Evolutionary conservation across 1,140 invertebrate species (phyloP).

Genomic region (Linepithema humile): DNA sequence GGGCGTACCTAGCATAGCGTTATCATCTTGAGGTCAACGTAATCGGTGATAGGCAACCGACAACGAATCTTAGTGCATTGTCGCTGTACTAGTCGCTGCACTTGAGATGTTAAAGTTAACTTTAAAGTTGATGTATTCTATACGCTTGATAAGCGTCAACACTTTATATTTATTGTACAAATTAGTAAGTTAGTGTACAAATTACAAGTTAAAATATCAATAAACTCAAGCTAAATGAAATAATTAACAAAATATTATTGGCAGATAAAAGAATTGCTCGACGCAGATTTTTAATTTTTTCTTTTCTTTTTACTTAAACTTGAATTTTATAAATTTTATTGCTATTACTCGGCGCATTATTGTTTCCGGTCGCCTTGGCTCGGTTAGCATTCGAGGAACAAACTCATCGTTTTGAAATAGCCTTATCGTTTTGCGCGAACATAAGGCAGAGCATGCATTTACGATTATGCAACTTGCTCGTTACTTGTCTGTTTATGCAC

Average conservation of each 20-base stretch:
- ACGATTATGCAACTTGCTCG: conserved; percentile 73
- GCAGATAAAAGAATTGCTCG: neutral
- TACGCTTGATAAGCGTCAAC: neutral
- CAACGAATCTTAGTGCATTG: conserved; percentile 13
- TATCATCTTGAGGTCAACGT: conserved; percentile 67
- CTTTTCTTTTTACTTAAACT: too few species aligned
- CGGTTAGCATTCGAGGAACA: neutral
- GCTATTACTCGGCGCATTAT: neutral
- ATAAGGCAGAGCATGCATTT: conserved; percentile 61
- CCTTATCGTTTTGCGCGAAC: conserved; percentile 43
- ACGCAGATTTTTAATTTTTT: neutral
- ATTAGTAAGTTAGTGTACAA: neutral
- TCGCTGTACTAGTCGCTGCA: conserved; percentile 28
- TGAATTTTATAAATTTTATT: neutral
- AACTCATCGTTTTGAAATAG: neutral
- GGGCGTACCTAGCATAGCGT: conserved; percentile 36
- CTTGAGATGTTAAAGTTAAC: conserved; percentile 55
- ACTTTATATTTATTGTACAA: neutral
- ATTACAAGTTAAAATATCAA: conserved; percentile 2
- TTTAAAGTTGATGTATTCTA: conserved; percentile 11
- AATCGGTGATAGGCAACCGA: conserved; percentile 61
- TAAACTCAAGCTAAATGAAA: neutral
- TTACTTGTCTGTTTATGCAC: conserved; percentile 63
- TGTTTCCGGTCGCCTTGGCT: neutral
- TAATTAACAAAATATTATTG: neutral